Conservation (phyloP, 2,888 invertebrate genomes). For the Sthenelais limicola region DNA sequence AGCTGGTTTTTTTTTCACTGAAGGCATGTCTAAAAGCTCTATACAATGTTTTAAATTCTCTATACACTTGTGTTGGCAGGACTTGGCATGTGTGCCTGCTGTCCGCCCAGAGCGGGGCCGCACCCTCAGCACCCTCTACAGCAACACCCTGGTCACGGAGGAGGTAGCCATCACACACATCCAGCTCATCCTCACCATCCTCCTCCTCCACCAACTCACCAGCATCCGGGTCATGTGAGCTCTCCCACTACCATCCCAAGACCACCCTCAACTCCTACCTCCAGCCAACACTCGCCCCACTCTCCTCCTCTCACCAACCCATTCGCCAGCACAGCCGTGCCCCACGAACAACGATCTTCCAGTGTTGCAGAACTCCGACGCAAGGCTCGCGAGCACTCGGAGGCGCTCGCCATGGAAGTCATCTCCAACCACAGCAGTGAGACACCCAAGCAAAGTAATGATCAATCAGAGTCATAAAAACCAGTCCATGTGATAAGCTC, state of each 20-base stretch:
- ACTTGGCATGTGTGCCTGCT: slow-evolving; percentile 57
- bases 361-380: slow-evolving; percentile 93
- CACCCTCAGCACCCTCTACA: neutral
- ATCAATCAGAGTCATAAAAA: too few relatives aligned
- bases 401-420: slow-evolving; percentile 75
- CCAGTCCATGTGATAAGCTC: too few relatives aligned
- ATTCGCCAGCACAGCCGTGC: slow-evolving; percentile 49
- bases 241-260: slow-evolving; percentile 24
- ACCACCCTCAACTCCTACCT: slow-evolving; percentile 30
- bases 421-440: slow-evolving; percentile 13
- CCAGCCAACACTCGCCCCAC: slow-evolving; percentile 23
- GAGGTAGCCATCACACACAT: slow-evolving; percentile 15
- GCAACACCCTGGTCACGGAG: neutral
- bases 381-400: slow-evolving; percentile 95
- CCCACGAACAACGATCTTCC: slow-evolving; percentile 79
- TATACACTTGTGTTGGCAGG: too few relatives aligned
- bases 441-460: too few relatives aligned
- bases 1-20: too few relatives aligned
- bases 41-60: neutral
- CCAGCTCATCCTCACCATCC: slow-evolving; percentile 48
- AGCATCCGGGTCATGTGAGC: slow-evolving; percentile 18
- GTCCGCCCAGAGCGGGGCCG: slow-evolving; percentile 51
- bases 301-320: slow-evolving; percentile 14
- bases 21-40: too few relatives aligned
- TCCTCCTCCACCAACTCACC: slow-evolving; percentile 37